Conservation (phyloP, 1,140 invertebrate species). For the Notospermus geniculatus region DNA sequence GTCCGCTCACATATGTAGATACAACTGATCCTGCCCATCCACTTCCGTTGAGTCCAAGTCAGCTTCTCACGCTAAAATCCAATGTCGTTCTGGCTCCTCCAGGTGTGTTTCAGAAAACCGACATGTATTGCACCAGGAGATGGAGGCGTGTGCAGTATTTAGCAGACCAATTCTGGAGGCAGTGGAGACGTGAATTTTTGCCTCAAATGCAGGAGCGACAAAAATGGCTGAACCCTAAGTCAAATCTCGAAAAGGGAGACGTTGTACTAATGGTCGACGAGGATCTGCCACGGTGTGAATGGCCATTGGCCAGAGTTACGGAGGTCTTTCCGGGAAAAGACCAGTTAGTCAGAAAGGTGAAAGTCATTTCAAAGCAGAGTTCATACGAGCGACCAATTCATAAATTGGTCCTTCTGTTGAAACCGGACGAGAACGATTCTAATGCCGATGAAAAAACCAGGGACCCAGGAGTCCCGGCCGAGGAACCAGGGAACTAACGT, state of each 20-base stretch:
- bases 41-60: slow-evolving; percentile 17
- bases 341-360: slow-evolving; percentile 11
- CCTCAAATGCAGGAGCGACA: neutral
- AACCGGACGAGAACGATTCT: too few species aligned
- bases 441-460: too few species aligned
- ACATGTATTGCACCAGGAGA: slow-evolving; percentile 12
- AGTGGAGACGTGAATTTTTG: slow-evolving; percentile 20
- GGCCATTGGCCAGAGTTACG: too few species aligned
- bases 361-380: too few species aligned
- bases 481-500: too few species aligned
- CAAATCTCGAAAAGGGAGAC: slow-evolving; percentile 1
- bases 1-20: slow-evolving; percentile 11
- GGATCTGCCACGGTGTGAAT: slow-evolving; percentile 10
- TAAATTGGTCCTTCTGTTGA: neutral
- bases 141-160: slow-evolving; percentile 20
- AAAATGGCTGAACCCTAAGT: slow-evolving; percentile 11
- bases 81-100: slow-evolving; percentile 16
- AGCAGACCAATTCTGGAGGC: slow-evolving; percentile 22
- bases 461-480: too few species aligned
- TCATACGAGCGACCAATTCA: slow-evolving; percentile 10
- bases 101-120: slow-evolving; percentile 11
- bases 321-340: neutral
- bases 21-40: slow-evolving; percentile 16
- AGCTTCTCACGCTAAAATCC: slow-evolving; percentile 23
- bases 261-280: slow-evolving; percentile 14